Evolutionary conservation across 1,140 invertebrate genomes (phyloP).

Genomic region (Temnothorax nylanderi): DNA sequence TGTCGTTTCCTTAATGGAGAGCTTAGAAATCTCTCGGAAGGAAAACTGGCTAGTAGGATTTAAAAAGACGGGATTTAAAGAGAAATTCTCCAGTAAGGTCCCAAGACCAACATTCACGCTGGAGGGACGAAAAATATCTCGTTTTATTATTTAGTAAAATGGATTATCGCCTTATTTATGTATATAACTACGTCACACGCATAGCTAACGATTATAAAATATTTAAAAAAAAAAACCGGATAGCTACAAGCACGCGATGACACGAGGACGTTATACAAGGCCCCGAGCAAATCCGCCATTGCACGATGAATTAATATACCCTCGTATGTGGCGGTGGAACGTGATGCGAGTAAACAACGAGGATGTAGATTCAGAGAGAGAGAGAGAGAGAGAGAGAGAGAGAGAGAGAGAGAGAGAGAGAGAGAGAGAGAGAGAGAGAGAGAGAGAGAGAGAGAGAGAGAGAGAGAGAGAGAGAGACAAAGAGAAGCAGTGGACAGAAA

Average conservation of each 20-base stretch:
- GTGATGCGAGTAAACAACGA: constrained; percentile 40
- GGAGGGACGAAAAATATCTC: not conserved
- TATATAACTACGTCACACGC: not conserved
- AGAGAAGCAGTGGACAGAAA: not conserved
- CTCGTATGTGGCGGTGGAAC: not conserved
- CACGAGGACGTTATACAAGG: not conserved
- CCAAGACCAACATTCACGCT: not conserved
- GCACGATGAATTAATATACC: constrained; percentile 33
- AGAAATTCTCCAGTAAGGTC: not conserved
- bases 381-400: not conserved
- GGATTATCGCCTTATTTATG: not conserved
- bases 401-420: not conserved
- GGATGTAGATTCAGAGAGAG: constrained; percentile 39
- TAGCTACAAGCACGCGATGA: not conserved
- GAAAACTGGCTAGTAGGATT: not conserved
- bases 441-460: not conserved
- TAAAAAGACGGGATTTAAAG: not conserved
- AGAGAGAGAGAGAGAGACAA: not conserved
- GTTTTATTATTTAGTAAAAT: no score
- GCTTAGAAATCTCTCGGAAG: no score
- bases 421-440: not conserved
- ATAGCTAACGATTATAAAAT: not conserved
- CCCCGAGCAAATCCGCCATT: not conserved
- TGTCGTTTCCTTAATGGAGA: not conserved
- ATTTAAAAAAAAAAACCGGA: no score